Conservation (phyloP, 2,113 vertebrate species). For the Neogobius melanostomus region DNA sequence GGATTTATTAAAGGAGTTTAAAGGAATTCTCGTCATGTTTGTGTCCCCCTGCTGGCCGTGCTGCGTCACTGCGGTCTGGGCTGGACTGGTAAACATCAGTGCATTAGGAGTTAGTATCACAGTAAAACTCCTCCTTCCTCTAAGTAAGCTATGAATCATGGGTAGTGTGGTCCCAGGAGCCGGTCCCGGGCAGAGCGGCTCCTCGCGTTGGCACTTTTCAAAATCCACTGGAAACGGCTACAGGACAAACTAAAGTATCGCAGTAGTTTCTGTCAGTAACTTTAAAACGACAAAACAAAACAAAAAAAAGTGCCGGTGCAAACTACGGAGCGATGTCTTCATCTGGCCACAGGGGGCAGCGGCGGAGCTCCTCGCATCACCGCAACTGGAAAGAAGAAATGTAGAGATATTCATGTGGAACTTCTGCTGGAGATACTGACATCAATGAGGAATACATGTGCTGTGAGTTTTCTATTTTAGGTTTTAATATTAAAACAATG, state of each 20-base stretch:
- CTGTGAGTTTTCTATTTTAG: too few species aligned
- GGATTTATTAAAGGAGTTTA: too few species aligned
- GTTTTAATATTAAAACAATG: too few species aligned
- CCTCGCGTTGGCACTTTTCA: constrained; percentile 6
- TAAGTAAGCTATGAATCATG: not conserved
- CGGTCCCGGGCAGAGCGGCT: not conserved
- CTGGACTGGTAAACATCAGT: too few species aligned
- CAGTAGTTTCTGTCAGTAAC: not conserved
- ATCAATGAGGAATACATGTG: too few species aligned
- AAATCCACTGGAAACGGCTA: not conserved
- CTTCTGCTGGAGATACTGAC: too few species aligned
- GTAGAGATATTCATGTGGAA: not conserved
- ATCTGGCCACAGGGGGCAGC: constrained; percentile 71
- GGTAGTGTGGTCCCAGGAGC: not conserved
- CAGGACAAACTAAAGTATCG: not conserved
- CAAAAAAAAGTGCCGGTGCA: constrained; percentile 1
- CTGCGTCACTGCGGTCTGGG: too few species aligned
- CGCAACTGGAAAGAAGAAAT: constrained; percentile 37
- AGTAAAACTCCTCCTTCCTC: not conserved
- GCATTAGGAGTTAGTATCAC: not conserved
- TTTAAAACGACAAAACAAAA: too few species aligned
- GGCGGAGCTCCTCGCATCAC: constrained; percentile 74
- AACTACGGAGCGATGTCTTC: constrained; percentile 27
- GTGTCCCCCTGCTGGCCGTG: too few species aligned
- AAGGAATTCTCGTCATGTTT: too few species aligned